Evolutionary conservation across 2,113 vertebrate species (phyloP), one percentile per base, ranked within the genome.

Genomic region (Camelus dromedarius): DNA sequence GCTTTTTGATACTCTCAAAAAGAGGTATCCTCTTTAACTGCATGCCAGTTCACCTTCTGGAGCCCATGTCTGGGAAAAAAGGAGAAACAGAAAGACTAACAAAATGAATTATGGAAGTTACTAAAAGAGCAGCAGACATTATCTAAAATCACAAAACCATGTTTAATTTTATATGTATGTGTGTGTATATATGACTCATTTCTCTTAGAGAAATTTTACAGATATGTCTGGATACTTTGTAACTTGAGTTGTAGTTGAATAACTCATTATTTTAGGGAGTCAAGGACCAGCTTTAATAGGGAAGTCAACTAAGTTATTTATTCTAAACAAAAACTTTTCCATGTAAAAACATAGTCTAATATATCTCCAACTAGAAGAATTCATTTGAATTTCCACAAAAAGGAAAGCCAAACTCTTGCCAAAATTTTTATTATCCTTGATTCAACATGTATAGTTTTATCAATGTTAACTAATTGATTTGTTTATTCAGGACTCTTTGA

Each of bases 351-450:
- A 83, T 75, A 2, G 1, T 64, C 18, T 86, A 82, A 48, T 82
- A 35, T n/a, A 70, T 56, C 16, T 73, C 48, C 32, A 82, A 14
- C 18, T 48, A 76, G 15, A 52, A 83, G 10, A 86, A 70, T n/a
- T 75, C 46, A 89, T 81, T 82, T 54, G 32, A 77, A 48, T 48
- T 89, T 84, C 6, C 12, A 54, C 91, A 54, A 91, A 92, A 89
- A 69, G 0, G 19, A 3, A 70, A 66, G 70, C 20, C 5, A 93
- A 70, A 86, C 79, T 92, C 48, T 91, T 83, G 26, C 52, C 54
- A 48, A 96, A 89, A 20, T 85, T 18, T 56, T 67, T 67, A 56
- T 89, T 73, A 87, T 89, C 14, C 58, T 72, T 93, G 72, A 89
- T 58, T 93, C 7, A 56, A 38, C 35, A 77, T 48, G 7, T 26